Evolutionary conservation across 2,888 invertebrate genomes (phyloP), one percentile per base, ranked within the genome.

Genomic region (Lymantria monacha): DNA sequence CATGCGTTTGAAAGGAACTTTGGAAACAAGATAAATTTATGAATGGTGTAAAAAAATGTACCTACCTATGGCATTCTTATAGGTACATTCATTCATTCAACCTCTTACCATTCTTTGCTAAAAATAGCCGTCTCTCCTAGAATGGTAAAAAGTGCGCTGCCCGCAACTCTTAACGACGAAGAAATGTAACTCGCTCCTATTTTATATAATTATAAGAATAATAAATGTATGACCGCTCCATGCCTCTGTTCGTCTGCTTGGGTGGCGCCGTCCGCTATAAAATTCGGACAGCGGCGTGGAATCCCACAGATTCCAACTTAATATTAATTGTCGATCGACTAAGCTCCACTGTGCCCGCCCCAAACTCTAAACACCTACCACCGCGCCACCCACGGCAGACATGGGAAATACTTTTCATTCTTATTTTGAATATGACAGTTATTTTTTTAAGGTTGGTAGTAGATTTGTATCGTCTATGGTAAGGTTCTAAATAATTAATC

Each of bases 191-290:
- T 22, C 22, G 22, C 22, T 22, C 3, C 22, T 22, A 22, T 22
- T 22, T 22, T 5, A 5, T 22, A 22, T 22, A 22, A 5, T 2
- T 22, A 22, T 22, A 2, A 22, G 22, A 22, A 22, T 22, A 22
- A 22, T 22, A 22, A 22, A 22, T 22, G 22, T 22, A 43, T 49
- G 22, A 43, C 71, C 42, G 49, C 83, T 88, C 86, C 59, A 79
- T 45, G 0, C 8, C n/a, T 13, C 57, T 36, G 38, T 77, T 11
- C 79, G 69, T 53, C 81, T 66, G 87, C 87, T 79, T 89, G 90
- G 90, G 90, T 89, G 90, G 90, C 90, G 89, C 89, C 89, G 81
- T 86, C 81, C 87, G 85, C 89, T 87, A 91, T 91, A 91, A 90
- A 91, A 90, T 90, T 90, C 88, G 90, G 88, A 87, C 88, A 83